phyloP scores from a whole-genome alignment of 2,888 invertebrate species.

The Caenorhabditis doughertyi region DNA sequence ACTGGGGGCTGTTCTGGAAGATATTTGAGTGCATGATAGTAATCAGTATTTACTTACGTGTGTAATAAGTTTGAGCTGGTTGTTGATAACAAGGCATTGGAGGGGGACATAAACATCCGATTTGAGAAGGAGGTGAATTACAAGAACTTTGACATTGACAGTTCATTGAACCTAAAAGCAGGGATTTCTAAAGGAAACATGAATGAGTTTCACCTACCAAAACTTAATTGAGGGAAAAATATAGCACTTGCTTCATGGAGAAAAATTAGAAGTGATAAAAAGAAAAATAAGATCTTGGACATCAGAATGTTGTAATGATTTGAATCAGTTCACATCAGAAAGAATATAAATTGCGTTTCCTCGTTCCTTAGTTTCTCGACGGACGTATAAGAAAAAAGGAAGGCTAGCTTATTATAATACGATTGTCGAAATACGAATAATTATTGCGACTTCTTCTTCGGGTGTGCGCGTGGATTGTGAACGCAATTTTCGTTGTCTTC shows the following conservation, averaged over 20 bases:
- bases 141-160: constrained; percentile 49
- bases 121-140: constrained; percentile 41
- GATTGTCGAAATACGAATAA: constrained; percentile 38
- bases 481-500: constrained; percentile 34
- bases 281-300: constrained; percentile 6
- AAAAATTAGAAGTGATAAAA: constrained; percentile 14
- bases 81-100: constrained; percentile 8
- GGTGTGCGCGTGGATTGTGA: constrained; percentile 16
- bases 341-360: neutral
- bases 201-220: neutral
- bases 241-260: constrained; percentile 5
- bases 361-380: constrained; percentile 11
- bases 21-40: neutral
- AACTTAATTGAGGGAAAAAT: constrained; percentile 32
- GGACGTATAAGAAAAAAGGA: neutral
- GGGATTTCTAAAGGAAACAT: neutral
- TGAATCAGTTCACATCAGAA: constrained; percentile 25
- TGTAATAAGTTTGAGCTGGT: constrained; percentile 20
- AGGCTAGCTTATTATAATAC: constrained; percentile 42
- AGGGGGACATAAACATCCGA: constrained; percentile 45
- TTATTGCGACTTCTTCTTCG: constrained; percentile 26
- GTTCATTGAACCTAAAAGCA: constrained; percentile 29
- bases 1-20: constrained; percentile 13
- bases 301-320: constrained; percentile 6
- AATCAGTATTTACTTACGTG: constrained; percentile 2